Base-by-base conservation (phyloP, 2,113 vertebrate species). In the Trichomycterus rosablanca region DNA sequence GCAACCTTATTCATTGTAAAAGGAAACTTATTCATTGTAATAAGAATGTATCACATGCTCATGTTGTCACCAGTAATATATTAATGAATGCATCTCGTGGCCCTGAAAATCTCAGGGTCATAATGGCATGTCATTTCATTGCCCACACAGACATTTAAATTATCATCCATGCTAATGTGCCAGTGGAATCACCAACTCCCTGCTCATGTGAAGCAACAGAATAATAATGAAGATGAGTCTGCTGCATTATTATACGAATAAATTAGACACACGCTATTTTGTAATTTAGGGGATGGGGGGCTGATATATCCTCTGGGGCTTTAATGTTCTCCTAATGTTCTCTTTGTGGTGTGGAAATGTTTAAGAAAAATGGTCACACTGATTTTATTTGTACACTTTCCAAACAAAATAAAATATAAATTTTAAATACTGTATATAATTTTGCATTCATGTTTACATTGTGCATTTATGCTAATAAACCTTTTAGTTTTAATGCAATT, bases 141-240 rank as follows among this genome's bases (percentile, higher is more conserved):
- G 54, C 37, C 48, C 48, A 44, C 60, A 66, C 56, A 15, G 48
- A 69, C 30, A 22, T 16, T 55, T 61, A 61, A 51, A 39, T 74
- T 71, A 75, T 79, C 49, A 74, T 39, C 59, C 46, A 18, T 7
- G 35, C 15, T 50, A 40, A 26, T 23, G 44, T 23, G 24, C 26
- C 37, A 58, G 34, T 43, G 18, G 15, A 20, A 30, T 59, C 28
- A 66, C 34, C 32, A 43, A 42, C 40, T 46, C 16, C 12, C 35
- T 20, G 8, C 14, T 59, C 37, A 11, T 14, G 4, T 3, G 11
- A 46, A 58, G 19, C 35, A 56, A 20, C 28, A 63, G 19, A 50
- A 57, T 67, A 50, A 57, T 67, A 69, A 81, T 76, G 54, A 76
- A 77, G 34, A 73, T 73, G 68, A 71, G 71, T 70, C 61, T 40